phyloP scores from a whole-genome alignment of 2,888 invertebrate species.

The Lepeophtheirus nordmannii region DNA sequence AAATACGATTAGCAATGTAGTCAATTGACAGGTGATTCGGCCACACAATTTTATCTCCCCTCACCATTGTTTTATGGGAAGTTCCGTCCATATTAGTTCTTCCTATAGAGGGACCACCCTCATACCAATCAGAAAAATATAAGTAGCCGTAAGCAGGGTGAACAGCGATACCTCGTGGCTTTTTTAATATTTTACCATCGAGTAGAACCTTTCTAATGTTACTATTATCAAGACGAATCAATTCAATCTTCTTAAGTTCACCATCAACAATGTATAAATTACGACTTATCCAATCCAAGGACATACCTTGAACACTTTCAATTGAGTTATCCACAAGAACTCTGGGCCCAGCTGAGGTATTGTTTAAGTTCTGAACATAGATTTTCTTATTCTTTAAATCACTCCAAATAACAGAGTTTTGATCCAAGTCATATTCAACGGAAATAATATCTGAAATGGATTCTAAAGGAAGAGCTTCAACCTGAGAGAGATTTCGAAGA shows the following conservation, averaged over 20 bases:
- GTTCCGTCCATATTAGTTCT: slow-evolving; percentile 63
- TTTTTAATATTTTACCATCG: slow-evolving; percentile 47
- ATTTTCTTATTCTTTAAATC: slow-evolving; percentile 65
- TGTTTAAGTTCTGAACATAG: slow-evolving; percentile 45
- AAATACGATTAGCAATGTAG: slow-evolving; percentile 59
- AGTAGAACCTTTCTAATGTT: slow-evolving; percentile 62
- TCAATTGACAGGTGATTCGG: slow-evolving; percentile 76
- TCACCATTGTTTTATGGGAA: slow-evolving; percentile 32
- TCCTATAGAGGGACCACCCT: slow-evolving; percentile 56
- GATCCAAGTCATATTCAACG: slow-evolving; percentile 65
- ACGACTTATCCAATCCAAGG: slow-evolving; percentile 71
- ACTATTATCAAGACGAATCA: slow-evolving; percentile 45
- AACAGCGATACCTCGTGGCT: slow-evolving; percentile 63
- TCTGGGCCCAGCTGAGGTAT: slow-evolving; percentile 44
- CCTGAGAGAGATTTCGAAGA: slow-evolving; percentile 41
- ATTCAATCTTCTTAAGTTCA: slow-evolving; percentile 57
- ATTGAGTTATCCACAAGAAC: slow-evolving; percentile 56
- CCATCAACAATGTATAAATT: slow-evolving; percentile 77
- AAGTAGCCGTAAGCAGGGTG: slow-evolving; percentile 59
- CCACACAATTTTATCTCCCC: slow-evolving; percentile 50
- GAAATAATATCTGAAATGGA: slow-evolving; percentile 64
- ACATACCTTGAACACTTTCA: slow-evolving; percentile 66
- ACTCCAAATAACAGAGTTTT: slow-evolving; percentile 76
- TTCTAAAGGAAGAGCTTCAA: slow-evolving; percentile 50
- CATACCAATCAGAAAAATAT: slow-evolving; percentile 80